Evolutionary conservation across 2,113 vertebrate genomes (phyloP).

Genomic region (Delphinapterus leucas): DNA sequence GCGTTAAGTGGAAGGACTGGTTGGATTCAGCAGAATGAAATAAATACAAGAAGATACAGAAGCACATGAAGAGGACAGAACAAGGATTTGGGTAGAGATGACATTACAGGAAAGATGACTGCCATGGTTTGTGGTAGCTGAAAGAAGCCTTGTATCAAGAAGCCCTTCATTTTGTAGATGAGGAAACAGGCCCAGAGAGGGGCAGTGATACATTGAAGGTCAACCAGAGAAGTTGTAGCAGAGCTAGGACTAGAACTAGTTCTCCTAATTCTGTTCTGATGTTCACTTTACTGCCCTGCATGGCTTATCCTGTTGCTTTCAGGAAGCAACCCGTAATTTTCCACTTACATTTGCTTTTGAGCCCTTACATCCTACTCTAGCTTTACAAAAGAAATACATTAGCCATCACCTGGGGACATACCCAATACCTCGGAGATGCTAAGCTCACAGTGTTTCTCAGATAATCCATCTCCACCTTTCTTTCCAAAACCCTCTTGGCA

Average conservation of each 20-base stretch:
- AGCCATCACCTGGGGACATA: not conserved
- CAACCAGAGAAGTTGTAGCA: not conserved
- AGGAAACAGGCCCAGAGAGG: not conserved
- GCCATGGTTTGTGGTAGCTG: not conserved
- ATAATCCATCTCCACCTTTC: not conserved
- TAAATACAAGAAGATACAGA: not conserved
- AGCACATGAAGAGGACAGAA: not conserved
- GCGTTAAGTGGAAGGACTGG: not conserved
- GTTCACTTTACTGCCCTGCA: not conserved
- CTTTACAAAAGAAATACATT: not conserved
- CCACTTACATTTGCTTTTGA: not conserved
- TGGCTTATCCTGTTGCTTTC: not conserved
- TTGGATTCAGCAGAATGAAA: not conserved
- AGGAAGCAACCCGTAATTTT: not conserved
- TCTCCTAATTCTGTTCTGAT: conserved; percentile 10
- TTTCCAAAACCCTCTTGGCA: not conserved
- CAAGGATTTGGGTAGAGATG: not conserved
- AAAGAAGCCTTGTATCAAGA: not conserved
- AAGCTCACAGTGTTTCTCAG: not conserved
- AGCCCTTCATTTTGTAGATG: not conserved
- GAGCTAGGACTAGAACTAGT: not conserved
- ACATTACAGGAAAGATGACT: not conserved
- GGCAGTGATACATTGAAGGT: not conserved
- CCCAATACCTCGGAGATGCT: not conserved
- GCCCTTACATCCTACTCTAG: not conserved